phyloP scores from a whole-genome alignment of 2,888 invertebrate species.

The Melipona beecheii region DNA sequence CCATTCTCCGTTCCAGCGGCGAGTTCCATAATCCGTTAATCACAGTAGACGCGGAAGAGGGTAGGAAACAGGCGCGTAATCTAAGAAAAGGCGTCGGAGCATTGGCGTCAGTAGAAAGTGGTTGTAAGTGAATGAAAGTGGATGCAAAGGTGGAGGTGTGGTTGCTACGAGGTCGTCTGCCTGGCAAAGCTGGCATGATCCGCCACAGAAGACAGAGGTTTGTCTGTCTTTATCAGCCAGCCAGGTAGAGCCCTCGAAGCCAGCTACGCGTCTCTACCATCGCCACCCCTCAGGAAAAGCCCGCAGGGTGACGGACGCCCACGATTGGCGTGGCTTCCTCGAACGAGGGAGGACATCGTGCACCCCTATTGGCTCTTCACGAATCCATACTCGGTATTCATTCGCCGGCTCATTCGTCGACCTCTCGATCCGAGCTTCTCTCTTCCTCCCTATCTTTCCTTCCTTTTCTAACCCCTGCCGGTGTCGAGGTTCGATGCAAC shows the following conservation, averaged over 20 bases:
- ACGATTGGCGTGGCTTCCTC: constrained; percentile 71
- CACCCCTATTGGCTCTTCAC: constrained; percentile 74
- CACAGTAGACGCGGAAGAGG: constrained; percentile 47
- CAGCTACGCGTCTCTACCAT: constrained; percentile 56
- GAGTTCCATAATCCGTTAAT: constrained; percentile 59
- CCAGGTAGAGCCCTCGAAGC: constrained; percentile 64
- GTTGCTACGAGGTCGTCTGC: constrained; percentile 71
- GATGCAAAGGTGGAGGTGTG: constrained; percentile 65
- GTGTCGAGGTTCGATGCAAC: constrained; percentile 45
- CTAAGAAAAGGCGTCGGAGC: constrained; percentile 74
- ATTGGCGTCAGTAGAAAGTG: constrained; percentile 64
- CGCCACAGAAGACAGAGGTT: constrained; percentile 70
- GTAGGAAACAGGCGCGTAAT: constrained; percentile 61
- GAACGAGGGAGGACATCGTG: constrained; percentile 72
- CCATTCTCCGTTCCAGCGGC: neutral
- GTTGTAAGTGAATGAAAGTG: constrained; percentile 68
- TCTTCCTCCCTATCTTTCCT: constrained; percentile 23
- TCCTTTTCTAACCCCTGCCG: constrained; percentile 19
- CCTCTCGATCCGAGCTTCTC: constrained; percentile 52
- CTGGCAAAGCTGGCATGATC: constrained; percentile 75
- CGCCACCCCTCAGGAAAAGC: constrained; percentile 51
- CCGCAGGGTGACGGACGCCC: constrained; percentile 66
- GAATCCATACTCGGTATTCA: constrained; percentile 78
- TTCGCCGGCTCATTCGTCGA: constrained; percentile 76
- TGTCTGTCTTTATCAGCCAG: constrained; percentile 77